Evolutionary conservation across 2,888 invertebrate species (phyloP), one percentile per base, ranked within the genome.

Genomic region (Drosophila kambysellisi): DNA sequence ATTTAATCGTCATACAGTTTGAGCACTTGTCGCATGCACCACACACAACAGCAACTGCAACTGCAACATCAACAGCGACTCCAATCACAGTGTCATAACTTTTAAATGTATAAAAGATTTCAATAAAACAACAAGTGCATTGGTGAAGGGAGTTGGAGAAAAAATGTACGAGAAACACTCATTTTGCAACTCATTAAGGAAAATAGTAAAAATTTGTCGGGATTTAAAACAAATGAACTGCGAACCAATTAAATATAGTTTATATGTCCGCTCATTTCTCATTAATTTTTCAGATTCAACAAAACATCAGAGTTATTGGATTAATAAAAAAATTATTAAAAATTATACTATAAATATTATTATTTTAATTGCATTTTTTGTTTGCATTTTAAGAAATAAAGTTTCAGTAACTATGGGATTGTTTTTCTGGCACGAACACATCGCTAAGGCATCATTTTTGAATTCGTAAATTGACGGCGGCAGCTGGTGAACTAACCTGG

Each of bases 51-150:
- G 33, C 64, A 50, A 65, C 25, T 2, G 1, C 25, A 25, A 25
- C 25, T 2, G 25, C 25, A 25, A 25, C 25, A 3, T 2, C 39
- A 52, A n/a, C 69, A 39, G 33, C 64, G 46, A 65, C 29, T 59
- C 41, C 15, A 62, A 61, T 46, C 30, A 54, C 62, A 66, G 60
- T 65, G 69, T 74, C 80, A 72, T 80, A 80, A 80, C 68, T 78
- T 64, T 68, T 17, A 72, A 71, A 61, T 60, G 51, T 54, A 54
- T 41, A 63, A 57, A 48, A 69, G 52, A 20, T 43, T 30, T 58
- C 12, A 29, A 46, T 25, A 15, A 15, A 17, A 25, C 25, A 6
- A 50, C 25, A 6, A 50, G 48, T 35, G 33, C 11, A 15, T 59
- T 74, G 43, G 76, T 25, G 76, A 56, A 73, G 76, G 20, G 2